Conservation (phyloP, 1,140 invertebrate species). For the Trissolcus basalis region DNA sequence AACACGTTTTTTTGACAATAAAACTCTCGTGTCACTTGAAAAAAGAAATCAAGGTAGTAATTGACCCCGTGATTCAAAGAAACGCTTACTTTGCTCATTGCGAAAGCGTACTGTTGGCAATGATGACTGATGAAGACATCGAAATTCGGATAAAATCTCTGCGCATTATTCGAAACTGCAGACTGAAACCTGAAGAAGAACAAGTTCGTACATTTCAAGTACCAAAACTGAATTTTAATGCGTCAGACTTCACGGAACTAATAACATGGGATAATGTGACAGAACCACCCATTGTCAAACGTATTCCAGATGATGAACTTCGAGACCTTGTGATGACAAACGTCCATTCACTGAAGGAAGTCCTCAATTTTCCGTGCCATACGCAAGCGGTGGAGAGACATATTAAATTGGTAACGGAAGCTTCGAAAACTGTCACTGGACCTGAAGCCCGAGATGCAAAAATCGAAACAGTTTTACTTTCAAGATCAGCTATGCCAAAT, state of each 20-base stretch:
- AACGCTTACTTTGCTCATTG: slow-evolving; percentile 62
- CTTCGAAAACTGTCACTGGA: slow-evolving; percentile 12
- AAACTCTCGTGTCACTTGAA: slow-evolving; percentile 38
- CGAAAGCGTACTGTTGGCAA: slow-evolving; percentile 66
- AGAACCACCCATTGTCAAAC: slow-evolving; percentile 21
- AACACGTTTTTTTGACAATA: slow-evolving; percentile 51
- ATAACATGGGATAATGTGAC: slow-evolving; percentile 24
- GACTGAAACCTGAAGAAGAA: slow-evolving; percentile 5
- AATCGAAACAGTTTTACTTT: slow-evolving; percentile 6
- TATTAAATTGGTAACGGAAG: slow-evolving; percentile 13
- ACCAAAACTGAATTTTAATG: no score
- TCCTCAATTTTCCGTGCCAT: slow-evolving; percentile 5
- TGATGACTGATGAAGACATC: slow-evolving; percentile 57
- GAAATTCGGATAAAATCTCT: slow-evolving; percentile 18
- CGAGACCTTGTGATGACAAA: slow-evolving; percentile 12
- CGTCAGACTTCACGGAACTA: slow-evolving; percentile 14
- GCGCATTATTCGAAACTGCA: slow-evolving; percentile 4
- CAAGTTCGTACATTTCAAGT: slow-evolving; percentile 17
- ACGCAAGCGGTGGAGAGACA: slow-evolving; percentile 9
- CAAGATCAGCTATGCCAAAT: slow-evolving; percentile 8
- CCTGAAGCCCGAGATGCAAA: slow-evolving; percentile 5
- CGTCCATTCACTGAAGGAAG: slow-evolving; percentile 7
- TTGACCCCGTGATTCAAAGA: slow-evolving; percentile 53
- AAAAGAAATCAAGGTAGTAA: slow-evolving; percentile 32
- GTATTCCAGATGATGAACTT: slow-evolving; percentile 24